phyloP scores from a whole-genome alignment of 2,797 vertebrate species.

The Orientallactaga sibirica region DNA sequence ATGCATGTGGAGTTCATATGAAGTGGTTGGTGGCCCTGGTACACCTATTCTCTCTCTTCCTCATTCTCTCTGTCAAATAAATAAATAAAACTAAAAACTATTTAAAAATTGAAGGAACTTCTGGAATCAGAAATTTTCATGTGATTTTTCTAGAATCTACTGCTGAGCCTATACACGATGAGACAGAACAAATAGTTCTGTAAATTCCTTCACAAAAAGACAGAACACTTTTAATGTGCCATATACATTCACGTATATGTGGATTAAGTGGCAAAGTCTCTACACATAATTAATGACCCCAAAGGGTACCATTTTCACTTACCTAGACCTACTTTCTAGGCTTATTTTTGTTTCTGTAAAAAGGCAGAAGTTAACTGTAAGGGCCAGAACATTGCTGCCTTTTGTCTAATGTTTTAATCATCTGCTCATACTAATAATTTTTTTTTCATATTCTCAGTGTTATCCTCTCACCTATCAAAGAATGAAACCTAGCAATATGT shows the following conservation, averaged over 20 bases:
- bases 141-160: background rate
- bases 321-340: background rate
- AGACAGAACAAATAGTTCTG: background rate
- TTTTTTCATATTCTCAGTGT: background rate
- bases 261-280: background rate
- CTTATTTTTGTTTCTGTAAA: background rate
- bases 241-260: background rate
- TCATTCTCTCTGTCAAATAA: too few relatives aligned
- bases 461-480: background rate
- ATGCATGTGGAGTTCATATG: too few relatives aligned
- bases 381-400: background rate
- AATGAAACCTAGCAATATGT: background rate
- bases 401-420: background rate
- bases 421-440: background rate
- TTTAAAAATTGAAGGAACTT: background rate
- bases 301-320: background rate
- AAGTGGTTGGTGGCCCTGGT: too few relatives aligned
- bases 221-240: background rate
- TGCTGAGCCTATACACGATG: background rate
- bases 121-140: background rate
- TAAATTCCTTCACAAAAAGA: background rate
- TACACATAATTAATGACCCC: background rate
- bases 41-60: too few relatives aligned
- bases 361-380: background rate
- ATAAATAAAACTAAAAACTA: too few relatives aligned